A percentile compares a stretch with the other conserved stretches of the same genome.
phyloP scores from a whole-genome alignment of 2,113 vertebrate genomes.

The Leiothrix lutea region DNA sequence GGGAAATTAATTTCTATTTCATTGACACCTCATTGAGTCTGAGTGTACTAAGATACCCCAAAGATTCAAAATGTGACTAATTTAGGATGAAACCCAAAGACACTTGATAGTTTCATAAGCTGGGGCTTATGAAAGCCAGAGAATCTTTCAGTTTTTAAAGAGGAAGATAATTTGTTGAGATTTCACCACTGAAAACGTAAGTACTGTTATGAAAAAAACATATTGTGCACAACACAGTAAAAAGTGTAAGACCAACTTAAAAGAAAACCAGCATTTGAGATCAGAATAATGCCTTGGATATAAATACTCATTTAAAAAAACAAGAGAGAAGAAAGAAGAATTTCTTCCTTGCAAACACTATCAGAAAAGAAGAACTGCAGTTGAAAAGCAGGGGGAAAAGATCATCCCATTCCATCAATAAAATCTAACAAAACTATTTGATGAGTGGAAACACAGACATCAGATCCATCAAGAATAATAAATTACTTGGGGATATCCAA shows the following conservation, averaged over 20 bases:
- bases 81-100: background rate
- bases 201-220: background rate
- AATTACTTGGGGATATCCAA: background rate
- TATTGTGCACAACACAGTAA: background rate
- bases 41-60: background rate
- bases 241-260: fast-evolving
- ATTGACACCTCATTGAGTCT: background rate
- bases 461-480: background rate
- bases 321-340: background rate
- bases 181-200: background rate
- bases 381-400: background rate
- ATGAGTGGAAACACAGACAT: background rate
- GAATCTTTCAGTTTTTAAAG: background rate
- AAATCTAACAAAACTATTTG: slow-evolving; percentile 8
- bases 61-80: background rate
- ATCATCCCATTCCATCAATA: background rate
- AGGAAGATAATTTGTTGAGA: background rate
- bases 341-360: background rate
- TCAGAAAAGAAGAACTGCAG: background rate
- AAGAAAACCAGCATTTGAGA: background rate
- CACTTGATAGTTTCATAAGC: background rate
- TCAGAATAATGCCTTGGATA: background rate
- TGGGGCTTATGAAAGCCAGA: background rate
- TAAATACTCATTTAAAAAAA: background rate
- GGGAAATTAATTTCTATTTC: background rate